Conservation (phyloP, 2,113 vertebrate species). For the Dicerorhinus sumatrensis region DNA sequence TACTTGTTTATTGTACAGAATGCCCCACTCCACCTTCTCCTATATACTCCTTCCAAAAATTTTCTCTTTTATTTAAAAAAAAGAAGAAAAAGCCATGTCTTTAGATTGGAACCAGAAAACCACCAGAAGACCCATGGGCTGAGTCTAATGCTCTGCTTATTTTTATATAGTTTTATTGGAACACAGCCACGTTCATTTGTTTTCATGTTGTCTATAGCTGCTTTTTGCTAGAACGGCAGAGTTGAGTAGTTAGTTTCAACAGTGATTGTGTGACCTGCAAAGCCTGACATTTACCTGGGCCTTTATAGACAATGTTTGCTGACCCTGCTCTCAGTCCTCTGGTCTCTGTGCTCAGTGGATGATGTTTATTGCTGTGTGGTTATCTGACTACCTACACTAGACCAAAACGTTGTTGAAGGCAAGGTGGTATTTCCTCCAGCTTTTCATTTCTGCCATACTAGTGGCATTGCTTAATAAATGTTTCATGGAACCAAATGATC, state of each 20-base stretch:
- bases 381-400: background rate
- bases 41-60: background rate
- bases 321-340: background rate
- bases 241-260: background rate
- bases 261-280: background rate
- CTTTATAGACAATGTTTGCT: background rate
- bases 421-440: background rate
- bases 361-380: background rate
- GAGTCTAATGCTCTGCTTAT: background rate
- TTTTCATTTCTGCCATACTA: background rate
- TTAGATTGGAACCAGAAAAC: background rate
- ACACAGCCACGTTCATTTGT: background rate
- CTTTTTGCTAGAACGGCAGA: fast-evolving
- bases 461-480: background rate
- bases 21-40: background rate
- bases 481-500: background rate
- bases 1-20: background rate
- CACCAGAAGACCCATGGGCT: background rate
- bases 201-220: too few species aligned
- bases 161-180: background rate
- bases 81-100: background rate
- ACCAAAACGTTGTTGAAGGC: background rate
- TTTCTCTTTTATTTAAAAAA: background rate
- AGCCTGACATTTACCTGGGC: background rate
- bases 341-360: background rate